Conservation (phyloP, 2,888 invertebrate species). For the Anarsia innoxiella region DNA sequence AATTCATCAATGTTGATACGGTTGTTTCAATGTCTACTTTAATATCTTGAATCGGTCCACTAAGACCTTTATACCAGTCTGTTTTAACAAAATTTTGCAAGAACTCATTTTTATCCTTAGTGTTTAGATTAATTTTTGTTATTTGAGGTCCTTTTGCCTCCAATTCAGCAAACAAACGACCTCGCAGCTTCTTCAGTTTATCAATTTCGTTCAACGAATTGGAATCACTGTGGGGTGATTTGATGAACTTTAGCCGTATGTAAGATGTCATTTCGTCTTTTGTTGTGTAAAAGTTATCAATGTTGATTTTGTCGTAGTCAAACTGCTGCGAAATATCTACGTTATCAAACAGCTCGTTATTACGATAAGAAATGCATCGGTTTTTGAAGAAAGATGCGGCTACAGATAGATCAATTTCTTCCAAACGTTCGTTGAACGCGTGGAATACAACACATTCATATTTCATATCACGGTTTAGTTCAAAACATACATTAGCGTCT, state of each 20-base stretch:
- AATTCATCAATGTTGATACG: slow-evolving; percentile 36
- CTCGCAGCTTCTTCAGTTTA: slow-evolving; percentile 26
- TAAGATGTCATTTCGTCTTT: slow-evolving; percentile 32
- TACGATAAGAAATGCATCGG: slow-evolving; percentile 27
- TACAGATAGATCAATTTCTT: slow-evolving; percentile 26
- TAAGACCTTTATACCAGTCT: slow-evolving; percentile 27
- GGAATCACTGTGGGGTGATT: slow-evolving; percentile 19
- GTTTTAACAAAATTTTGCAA: slow-evolving; percentile 23
- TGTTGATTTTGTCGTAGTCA: slow-evolving; percentile 28
- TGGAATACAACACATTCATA: slow-evolving; percentile 31
- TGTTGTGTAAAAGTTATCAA: slow-evolving; percentile 26
- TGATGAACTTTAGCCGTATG: slow-evolving; percentile 32
- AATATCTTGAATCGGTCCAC: slow-evolving; percentile 3
- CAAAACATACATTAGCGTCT: slow-evolving; percentile 17
- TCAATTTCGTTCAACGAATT: slow-evolving; percentile 26
- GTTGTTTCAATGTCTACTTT: slow-evolving; percentile 32
- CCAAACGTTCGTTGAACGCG: slow-evolving; percentile 18
- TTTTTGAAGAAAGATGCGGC: slow-evolving; percentile 26
- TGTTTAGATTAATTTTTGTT: slow-evolving; percentile 17
- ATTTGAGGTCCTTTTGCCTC: neutral
- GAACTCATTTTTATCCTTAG: slow-evolving; percentile 25
- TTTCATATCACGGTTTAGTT: slow-evolving; percentile 23
- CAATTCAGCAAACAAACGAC: slow-evolving; percentile 24
- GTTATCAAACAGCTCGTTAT: slow-evolving; percentile 23
- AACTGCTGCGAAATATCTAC: slow-evolving; percentile 31